A percentile compares a stretch with the other conserved stretches of the same genome.
Evolutionary conservation across 2,113 vertebrate genomes (phyloP).

Genomic region (Hydrolagus affinis): DNA sequence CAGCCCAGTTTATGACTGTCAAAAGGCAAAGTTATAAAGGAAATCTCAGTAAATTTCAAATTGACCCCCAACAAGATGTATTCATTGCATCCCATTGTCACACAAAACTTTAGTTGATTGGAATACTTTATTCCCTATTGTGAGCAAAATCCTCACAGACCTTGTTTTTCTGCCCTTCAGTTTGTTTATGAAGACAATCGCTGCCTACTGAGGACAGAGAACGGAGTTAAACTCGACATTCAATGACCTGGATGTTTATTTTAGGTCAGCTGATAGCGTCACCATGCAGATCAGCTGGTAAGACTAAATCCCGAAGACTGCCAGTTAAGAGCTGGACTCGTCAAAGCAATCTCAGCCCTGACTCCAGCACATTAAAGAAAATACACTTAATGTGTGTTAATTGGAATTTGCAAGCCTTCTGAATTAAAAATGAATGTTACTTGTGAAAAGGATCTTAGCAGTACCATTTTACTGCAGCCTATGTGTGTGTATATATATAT

Average conservation of each 20-base stretch:
- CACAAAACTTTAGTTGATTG: background rate
- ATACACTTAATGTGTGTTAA: too few species aligned
- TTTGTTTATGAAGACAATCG: background rate
- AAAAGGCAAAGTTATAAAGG: background rate
- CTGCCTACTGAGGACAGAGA: too few species aligned
- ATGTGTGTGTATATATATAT: too few species aligned
- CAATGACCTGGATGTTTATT: background rate
- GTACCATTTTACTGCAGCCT: too few species aligned
- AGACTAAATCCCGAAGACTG: background rate
- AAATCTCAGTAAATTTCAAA: background rate
- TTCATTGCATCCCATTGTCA: background rate
- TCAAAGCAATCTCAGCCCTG: too few species aligned
- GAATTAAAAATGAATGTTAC: too few species aligned
- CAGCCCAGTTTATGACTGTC: background rate
- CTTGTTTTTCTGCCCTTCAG: background rate
- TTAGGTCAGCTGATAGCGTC: background rate
- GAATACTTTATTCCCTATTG: too few species aligned
- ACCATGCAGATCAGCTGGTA: background rate
- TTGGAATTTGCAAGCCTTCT: too few species aligned
- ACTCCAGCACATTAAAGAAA: too few species aligned
- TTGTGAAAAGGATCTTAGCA: too few species aligned
- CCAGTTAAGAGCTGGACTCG: background rate
- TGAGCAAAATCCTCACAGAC: background rate
- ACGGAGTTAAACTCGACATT: background rate
- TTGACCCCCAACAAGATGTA: background rate